Conservation (phyloP, 1,140 invertebrate species). For the Anagrus nilaparvatae region DNA sequence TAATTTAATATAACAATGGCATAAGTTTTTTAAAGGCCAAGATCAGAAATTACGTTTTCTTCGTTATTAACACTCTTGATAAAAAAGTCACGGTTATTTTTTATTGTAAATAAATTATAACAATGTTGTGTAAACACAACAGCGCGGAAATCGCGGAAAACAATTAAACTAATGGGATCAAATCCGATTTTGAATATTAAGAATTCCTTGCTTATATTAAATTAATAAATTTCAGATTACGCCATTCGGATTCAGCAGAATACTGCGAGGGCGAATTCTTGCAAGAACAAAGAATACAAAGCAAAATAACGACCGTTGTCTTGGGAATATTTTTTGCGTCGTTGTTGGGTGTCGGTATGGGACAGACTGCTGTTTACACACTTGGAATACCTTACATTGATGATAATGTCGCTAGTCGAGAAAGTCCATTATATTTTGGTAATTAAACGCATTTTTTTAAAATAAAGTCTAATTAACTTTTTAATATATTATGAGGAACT, state of each 20-base stretch:
- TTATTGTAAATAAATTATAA: too few relatives aligned
- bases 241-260: conserved; percentile 28
- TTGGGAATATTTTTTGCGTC: conserved; percentile 80
- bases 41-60: too few relatives aligned
- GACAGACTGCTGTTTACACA: conserved; percentile 85
- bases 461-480: not conserved
- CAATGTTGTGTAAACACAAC: too few relatives aligned
- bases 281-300: conserved; percentile 52
- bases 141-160: too few relatives aligned
- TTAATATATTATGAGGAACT: not conserved
- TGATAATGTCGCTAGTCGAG: conserved; percentile 83
- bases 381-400: conserved; percentile 91
- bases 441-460: conserved; percentile 29
- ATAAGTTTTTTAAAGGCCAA: conserved; percentile 5
- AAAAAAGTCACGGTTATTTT: too few relatives aligned
- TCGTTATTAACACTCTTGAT: too few relatives aligned
- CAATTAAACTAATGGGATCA: too few relatives aligned
- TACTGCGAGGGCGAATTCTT: conserved; percentile 49
- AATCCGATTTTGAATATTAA: too few relatives aligned
- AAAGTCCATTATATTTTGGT: conserved; percentile 91
- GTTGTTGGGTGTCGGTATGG: conserved; percentile 80
- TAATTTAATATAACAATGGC: not conserved
- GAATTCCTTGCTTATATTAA: too few relatives aligned
- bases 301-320: conserved; percentile 67
- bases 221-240: too few relatives aligned